Evolutionary conservation across 2,113 vertebrate species (phyloP), one percentile per base, ranked within the genome.

Genomic region (Heptranchias perlo): DNA sequence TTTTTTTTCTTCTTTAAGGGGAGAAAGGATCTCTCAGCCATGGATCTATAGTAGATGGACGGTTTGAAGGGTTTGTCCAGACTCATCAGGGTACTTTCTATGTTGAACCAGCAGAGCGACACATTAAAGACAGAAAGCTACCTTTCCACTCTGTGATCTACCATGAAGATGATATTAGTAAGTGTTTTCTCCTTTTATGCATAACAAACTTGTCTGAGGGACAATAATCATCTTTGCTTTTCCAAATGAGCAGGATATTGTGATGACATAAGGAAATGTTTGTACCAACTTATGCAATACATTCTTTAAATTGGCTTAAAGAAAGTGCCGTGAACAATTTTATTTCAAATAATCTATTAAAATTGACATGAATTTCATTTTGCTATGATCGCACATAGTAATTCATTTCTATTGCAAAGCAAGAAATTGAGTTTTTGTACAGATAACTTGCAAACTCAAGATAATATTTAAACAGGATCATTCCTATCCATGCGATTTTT

Each of bases 91-190:
- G 99, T 96, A 99, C 98, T 7, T 99, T 98, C 97, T 99, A 99
- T 95, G 97, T 99, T 96, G 99, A 99, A 96, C 99, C 99, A 96
- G 98, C 98, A 23, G 99, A 99, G 97, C 98, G 99, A 97, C 99
- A 99, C 96, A 97, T 99, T 95, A 98, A 98, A 97, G 98, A 98
- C 96, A 97, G 97, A 96, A 97, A 97, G 35, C 97, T 98, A 5
- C 97, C 98, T 5, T 99, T 98, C 97, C 99, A 99, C 96, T 99
- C 99, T 25, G 98, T 99, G 97, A 99, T 99, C 96, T 99, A 99
- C 97, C 99, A 99, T 62, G 99, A 99, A 97, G 98, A 99, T 96
- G 99, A 99, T 97, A 98, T 99, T 95, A 96, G 99, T 99, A 97
- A 99, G 99, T 98, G 96, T 47, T 97, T 93, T 97, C 35, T 6